Percentiles rank a stretch among this genome's conserved stretches.
These are phyloP conservation scores for Dicaeum eximium DNA, from an alignment of 2,113 vertebrate species.

Conservation along the genomic window DNA sequence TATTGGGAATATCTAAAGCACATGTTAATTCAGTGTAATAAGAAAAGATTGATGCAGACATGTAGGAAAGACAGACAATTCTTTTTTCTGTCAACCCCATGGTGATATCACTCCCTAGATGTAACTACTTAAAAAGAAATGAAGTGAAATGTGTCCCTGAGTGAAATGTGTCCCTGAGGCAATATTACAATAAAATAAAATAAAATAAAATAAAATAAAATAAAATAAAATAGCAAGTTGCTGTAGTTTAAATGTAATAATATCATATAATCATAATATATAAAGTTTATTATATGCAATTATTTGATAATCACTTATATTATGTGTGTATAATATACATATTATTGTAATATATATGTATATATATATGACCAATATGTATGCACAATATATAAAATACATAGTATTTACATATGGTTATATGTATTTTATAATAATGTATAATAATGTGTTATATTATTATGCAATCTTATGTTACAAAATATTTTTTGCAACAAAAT, in stretches of 20 bases:
- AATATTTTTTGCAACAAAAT: neutral
- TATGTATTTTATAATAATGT: neutral
- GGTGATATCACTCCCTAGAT: neutral
- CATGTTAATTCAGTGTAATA: neutral
- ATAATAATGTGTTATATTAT: neutral
- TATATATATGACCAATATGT: neutral
- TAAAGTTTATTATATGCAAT: neutral
- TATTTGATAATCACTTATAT: neutral
- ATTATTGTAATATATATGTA: neutral
- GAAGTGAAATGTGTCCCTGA: neutral
- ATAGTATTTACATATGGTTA: neutral
- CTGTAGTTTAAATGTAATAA: neutral
- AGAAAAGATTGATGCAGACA: neutral
- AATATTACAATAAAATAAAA: neutral
- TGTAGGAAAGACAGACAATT: neutral
- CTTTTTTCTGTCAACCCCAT: neutral
- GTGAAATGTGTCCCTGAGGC: too few relatives aligned
- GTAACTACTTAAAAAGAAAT: neutral
- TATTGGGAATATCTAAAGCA: neutral
- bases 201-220: neutral
- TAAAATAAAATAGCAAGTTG: neutral
- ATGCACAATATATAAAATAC: fast-evolving
- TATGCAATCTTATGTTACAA: neutral
- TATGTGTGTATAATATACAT: neutral
- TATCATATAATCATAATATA: neutral